Base-by-base conservation (phyloP, 2,797 vertebrate genomes). In the Valencia hispanica region DNA sequence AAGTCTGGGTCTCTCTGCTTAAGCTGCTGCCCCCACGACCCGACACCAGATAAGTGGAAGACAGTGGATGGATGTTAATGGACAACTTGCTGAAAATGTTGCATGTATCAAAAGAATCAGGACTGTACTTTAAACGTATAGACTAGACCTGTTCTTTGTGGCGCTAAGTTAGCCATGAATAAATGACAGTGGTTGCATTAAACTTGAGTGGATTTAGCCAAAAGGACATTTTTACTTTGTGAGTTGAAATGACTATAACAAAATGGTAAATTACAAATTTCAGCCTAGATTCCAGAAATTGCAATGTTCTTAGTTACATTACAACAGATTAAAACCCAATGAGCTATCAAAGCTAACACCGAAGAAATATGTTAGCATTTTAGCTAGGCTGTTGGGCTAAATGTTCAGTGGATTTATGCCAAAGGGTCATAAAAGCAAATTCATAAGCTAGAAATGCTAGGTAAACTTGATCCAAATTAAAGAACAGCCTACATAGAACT, bases 81-180 rank as follows among this genome's bases (percentile, higher is more conserved):
- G 57, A 81, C 2, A 5, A 69, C 65, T 57, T 75, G 41, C 59
- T 75, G 77, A 70, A 48, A 74, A 86, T 78, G 79, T 84, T 86
- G 84, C 82, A 68, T 78, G 79, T 72, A 80, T 61, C 55, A 73
- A 20, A 76, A 72, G 59, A 48, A 30, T 9, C 18, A 36, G 32
- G 43, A 41, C 18, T n/a, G 53, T 34, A 70, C 18, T 51, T 69
- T 73, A 47, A 63, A 78, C 0, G 22, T 71, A 0, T 39, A 73
- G 63, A 48, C 17, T 39, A 73, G 63, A 48, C 17, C 18, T 50
- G 0, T 36, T 43, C 68, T 0, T 3, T 43, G 1, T 39, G 50
- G 48, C 4, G 10, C 32, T 18, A 25, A 14, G 59, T 75, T 50
- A 53, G 34, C 3, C 36, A 34, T 51, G 20, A 22, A 48, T 70